These are phyloP conservation scores for Xyliphius kryptos DNA, from an alignment of 2,113 vertebrate species.

Conservation along the genomic window DNA sequence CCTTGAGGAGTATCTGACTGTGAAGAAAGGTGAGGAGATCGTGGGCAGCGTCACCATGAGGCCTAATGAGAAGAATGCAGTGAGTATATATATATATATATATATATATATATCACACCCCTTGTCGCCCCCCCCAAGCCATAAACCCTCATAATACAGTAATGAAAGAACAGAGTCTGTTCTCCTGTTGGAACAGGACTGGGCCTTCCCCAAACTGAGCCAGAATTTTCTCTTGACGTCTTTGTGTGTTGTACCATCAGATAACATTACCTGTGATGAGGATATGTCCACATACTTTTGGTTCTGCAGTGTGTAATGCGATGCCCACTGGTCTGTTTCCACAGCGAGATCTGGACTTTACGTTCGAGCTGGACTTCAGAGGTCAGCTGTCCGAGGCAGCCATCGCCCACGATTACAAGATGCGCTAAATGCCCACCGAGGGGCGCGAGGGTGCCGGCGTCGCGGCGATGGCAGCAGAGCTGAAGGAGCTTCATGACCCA, in stretches of 20 bases:
- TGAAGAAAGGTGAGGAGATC: constrained; percentile 90
- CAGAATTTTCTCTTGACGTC: no score
- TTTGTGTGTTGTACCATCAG: no score
- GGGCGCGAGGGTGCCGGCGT: constrained; percentile 30
- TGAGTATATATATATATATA: constrained; percentile 57
- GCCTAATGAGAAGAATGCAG: constrained; percentile 92
- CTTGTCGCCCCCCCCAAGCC: no score
- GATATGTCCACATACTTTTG: no score
- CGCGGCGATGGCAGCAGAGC: constrained; percentile 35
- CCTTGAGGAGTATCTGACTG: constrained; percentile 91
- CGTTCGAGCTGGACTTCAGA: constrained; percentile 95
- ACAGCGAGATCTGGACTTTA: constrained; percentile 96
- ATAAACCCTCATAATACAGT: no score
- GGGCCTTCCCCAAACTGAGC: no score
- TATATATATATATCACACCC: no score
- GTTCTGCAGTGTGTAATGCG: no score
- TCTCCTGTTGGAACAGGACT: no score
- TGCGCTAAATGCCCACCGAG: constrained; percentile 71
- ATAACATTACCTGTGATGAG: no score
- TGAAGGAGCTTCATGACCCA: constrained; percentile 24
- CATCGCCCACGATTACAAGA: constrained; percentile 94
- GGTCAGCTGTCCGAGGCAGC: constrained; percentile 94
- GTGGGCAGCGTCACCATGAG: constrained; percentile 86
- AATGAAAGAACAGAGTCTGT: background rate
- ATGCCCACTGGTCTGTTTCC: constrained; percentile 19